phyloP scores from a whole-genome alignment of 2,888 invertebrate species.

The Sphaeridia pumilis region DNA sequence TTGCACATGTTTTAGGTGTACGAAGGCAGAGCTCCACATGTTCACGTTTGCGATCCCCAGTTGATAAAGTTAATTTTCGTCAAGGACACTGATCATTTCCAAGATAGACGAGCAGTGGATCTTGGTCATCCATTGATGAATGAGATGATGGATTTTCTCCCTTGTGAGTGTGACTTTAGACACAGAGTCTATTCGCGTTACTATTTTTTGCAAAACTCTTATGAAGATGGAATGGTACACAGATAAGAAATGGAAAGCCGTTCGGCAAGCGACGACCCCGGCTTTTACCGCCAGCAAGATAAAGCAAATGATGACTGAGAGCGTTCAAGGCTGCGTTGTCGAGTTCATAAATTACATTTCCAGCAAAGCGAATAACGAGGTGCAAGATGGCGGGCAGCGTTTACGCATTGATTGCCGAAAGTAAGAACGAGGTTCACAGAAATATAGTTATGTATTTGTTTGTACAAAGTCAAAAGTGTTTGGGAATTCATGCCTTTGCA shows the following conservation, averaged over 20 bases:
- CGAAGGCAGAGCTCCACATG: conserved; percentile 28
- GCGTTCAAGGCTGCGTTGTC: conserved; percentile 16
- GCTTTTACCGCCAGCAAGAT: conserved; percentile 29
- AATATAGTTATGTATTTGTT: not conserved
- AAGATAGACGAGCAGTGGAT: conserved; percentile 19
- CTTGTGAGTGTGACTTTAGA: conserved; percentile 18
- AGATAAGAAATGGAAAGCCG: conserved; percentile 34
- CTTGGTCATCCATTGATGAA: conserved; percentile 24
- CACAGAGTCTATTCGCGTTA: no score
- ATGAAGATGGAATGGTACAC: not conserved
- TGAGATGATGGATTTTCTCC: conserved; percentile 31
- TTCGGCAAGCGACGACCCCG: conserved; percentile 23
- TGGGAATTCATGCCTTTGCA: conserved; percentile 2
- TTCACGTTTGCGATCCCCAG: conserved; percentile 32
- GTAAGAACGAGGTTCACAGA: conserved; percentile 14
- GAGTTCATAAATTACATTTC: conserved; percentile 15
- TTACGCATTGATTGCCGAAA: conserved; percentile 29
- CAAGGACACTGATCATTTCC: conserved; percentile 29
- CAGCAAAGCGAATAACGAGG: conserved; percentile 9
- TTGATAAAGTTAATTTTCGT: conserved; percentile 29
- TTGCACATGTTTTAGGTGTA: conserved; percentile 21
- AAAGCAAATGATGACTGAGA: conserved; percentile 22
- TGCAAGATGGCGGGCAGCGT: no score
- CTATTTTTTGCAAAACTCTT: not conserved
- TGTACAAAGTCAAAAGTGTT: not conserved